A percentile compares a stretch with the other conserved stretches of the same genome.
Conservation (phyloP, 2,113 vertebrate genomes). For the Ailuropoda melanoleuca region DNA sequence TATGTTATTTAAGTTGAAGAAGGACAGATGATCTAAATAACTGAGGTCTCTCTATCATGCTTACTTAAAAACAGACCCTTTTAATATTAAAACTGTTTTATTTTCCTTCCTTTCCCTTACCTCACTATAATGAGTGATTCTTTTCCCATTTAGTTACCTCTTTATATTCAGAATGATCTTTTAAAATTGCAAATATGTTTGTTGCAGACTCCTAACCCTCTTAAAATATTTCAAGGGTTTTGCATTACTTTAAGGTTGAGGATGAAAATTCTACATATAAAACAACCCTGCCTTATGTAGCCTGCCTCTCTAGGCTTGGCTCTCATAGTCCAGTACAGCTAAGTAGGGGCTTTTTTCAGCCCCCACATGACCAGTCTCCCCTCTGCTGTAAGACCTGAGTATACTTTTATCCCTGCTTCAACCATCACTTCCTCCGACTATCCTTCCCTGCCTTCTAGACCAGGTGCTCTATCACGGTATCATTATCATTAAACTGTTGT, state of each 20-base stretch:
- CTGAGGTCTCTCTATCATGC: neutral
- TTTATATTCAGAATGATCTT: neutral
- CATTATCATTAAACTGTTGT: neutral
- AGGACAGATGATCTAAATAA: neutral
- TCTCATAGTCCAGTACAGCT: neutral
- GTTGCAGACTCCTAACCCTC: neutral
- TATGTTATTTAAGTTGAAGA: neutral
- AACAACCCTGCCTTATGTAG: neutral
- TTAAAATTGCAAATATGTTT: neutral
- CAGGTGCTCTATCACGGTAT: neutral
- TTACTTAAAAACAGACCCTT: neutral
- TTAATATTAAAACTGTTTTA: neutral
- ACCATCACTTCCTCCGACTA: neutral
- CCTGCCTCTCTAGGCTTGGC: neutral
- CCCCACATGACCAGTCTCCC: neutral
- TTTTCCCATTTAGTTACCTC: neutral
- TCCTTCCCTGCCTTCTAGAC: neutral
- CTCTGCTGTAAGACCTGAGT: neutral
- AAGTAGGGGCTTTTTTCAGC: neutral
- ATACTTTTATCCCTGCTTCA: neutral
- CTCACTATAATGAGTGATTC: neutral
- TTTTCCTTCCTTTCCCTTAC: neutral
- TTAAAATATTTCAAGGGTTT: neutral
- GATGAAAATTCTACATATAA: neutral
- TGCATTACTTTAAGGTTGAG: neutral